Evolutionary conservation across 2,113 vertebrate species (phyloP).

Genomic region (Tylochromis polylepis): DNA sequence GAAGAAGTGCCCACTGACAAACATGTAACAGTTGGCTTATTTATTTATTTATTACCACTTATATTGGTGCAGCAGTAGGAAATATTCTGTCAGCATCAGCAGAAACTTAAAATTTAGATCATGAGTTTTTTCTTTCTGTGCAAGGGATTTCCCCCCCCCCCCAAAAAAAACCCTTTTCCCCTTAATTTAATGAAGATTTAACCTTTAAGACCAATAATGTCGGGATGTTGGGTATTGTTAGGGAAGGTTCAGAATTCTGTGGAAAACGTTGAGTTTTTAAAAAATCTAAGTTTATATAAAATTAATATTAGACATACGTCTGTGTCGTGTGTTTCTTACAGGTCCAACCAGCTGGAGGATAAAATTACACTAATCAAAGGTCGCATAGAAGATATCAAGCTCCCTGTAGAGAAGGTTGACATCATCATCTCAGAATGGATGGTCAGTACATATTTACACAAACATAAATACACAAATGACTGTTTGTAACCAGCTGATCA

Average conservation of each 20-base stretch:
- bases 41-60: not conserved
- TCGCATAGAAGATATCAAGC: conserved; percentile 88
- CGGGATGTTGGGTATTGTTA: not conserved
- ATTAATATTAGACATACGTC: not conserved
- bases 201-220: not conserved
- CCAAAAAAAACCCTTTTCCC: not conserved
- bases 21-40: not conserved
- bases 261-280: not conserved
- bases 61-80: not conserved
- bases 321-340: conserved; percentile 43
- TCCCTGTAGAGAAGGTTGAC: conserved; percentile 91
- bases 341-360: conserved; percentile 87
- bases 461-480: not conserved
- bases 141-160: not conserved
- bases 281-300: not conserved
- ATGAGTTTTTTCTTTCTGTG: not conserved
- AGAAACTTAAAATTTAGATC: not conserved
- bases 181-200: not conserved
- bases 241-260: not conserved
- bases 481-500: not conserved
- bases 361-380: conserved; percentile 87
- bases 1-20: not conserved
- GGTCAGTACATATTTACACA: conserved; percentile 76
- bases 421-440: conserved; percentile 98
- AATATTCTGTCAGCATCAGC: not conserved